Conservation (phyloP, 2,113 vertebrate species). For the Todiramphus saurophagus region DNA sequence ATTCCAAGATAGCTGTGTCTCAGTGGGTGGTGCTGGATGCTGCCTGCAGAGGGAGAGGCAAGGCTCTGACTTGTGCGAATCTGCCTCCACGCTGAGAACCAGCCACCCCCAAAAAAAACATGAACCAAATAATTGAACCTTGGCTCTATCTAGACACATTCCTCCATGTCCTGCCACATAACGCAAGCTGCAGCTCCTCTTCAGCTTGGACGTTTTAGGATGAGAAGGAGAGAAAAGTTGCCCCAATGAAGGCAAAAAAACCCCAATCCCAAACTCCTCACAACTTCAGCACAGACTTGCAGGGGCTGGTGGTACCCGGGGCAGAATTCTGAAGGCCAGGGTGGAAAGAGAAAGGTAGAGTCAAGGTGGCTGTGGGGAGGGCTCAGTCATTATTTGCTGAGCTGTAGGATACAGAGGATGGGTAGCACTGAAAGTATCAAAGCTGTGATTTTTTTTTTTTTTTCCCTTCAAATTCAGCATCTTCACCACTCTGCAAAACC, state of each 20-base stretch:
- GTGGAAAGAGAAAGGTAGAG: not conserved
- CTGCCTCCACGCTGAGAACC: accelerated
- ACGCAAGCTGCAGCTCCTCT: accelerated
- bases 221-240: not conserved
- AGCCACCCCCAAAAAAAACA: not conserved
- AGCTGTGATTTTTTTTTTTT: not conserved
- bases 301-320: not conserved
- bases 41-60: not conserved
- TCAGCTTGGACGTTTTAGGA: accelerated
- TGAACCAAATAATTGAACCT: not conserved
- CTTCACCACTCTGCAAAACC: not conserved
- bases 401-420: not conserved
- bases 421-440: not conserved
- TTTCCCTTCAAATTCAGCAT: not conserved
- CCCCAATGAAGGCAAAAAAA: not conserved
- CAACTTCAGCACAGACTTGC: not conserved
- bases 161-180: not conserved
- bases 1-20: not conserved
- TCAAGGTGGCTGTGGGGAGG: too few relatives aligned
- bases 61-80: not conserved
- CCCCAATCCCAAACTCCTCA: accelerated
- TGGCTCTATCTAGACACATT: not conserved
- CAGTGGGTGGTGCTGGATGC: not conserved
- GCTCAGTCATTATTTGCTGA: not conserved
- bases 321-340: accelerated